Percentiles rank a stretch among this genome's conserved stretches.
Evolutionary conservation across 2,797 vertebrate species (phyloP).

Genomic region (Anolis apletophallus): DNA sequence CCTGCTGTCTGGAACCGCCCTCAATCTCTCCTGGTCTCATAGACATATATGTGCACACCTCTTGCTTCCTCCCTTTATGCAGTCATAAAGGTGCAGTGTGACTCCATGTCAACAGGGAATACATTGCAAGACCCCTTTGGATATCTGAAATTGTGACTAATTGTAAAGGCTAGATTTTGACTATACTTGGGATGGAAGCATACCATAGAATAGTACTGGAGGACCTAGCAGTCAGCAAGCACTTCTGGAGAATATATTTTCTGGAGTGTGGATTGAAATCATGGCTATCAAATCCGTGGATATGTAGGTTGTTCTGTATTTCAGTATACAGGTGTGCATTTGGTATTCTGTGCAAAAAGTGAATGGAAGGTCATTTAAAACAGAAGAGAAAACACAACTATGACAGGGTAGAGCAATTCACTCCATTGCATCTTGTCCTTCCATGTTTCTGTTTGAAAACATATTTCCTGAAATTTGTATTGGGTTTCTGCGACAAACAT

Average conservation of each 20-base stretch:
- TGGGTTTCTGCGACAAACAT: neutral
- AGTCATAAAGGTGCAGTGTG: neutral
- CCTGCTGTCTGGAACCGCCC: no score
- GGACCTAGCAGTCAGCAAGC: no score
- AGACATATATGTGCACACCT: neutral
- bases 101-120: no score
- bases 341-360: neutral
- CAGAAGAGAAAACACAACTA: neutral
- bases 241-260: no score
- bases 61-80: neutral
- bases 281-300: no score
- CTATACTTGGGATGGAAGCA: no score
- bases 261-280: no score
- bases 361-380: neutral
- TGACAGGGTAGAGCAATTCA: neutral
- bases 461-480: no score
- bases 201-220: no score
- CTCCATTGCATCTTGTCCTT: neutral
- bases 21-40: neutral
- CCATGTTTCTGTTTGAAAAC: neutral
- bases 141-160: no score
- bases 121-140: no score
- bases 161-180: no score
- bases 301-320: neutral
- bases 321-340: neutral